Evolutionary conservation across 2,888 invertebrate species (phyloP), one percentile per base, ranked within the genome.

Genomic region (Seladonia tumulorum): DNA sequence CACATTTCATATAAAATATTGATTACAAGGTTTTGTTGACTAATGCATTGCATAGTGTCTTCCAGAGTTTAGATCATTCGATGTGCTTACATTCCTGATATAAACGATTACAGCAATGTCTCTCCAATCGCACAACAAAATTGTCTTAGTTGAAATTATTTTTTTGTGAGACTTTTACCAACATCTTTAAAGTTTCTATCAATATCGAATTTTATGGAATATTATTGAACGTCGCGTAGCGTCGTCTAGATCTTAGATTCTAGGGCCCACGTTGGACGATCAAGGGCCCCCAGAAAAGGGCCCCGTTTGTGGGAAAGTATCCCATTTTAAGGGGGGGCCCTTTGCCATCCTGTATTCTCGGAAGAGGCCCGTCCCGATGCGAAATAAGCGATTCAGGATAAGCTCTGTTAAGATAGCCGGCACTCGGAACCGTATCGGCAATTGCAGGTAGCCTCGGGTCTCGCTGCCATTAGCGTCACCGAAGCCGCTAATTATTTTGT

Each of bases 371-470:
- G 25, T 75, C 79, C 53, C 25, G 70, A 70, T 75, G 82, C 47
- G 70, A 71, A 79, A 70, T 63, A 75, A 82, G 47, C 74, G 83
- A 83, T 83, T 79, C 79, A 60, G 75, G 75, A 83, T 83, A 79
- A 75, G 75, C 29, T 18, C 39, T 57, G 74, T 71, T 60, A 63
- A 75, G 76, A 76, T 83, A 79, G 45, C 70, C 7, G 35, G 22
- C 53, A 49, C 35, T 71, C 63, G 81, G 63, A 42, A 25, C 53
- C 18, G 49, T 39, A 72, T 49, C 70, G 76, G 70, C 76, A 53
- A 73, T 66, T 49, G 71, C 42, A 39, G 57, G 70, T 47, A 80
- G 76, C 68, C 63, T 29, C 47, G 25, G 57, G 47, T 18, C 29
- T 22, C 39, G 63, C n/a, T 39, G 18, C 35, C 47, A 47, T 68